Percentiles rank a stretch among this genome's conserved stretches.
phyloP scores from a whole-genome alignment of 2,888 invertebrate genomes.

The Agonopterix alstromeriana region DNA sequence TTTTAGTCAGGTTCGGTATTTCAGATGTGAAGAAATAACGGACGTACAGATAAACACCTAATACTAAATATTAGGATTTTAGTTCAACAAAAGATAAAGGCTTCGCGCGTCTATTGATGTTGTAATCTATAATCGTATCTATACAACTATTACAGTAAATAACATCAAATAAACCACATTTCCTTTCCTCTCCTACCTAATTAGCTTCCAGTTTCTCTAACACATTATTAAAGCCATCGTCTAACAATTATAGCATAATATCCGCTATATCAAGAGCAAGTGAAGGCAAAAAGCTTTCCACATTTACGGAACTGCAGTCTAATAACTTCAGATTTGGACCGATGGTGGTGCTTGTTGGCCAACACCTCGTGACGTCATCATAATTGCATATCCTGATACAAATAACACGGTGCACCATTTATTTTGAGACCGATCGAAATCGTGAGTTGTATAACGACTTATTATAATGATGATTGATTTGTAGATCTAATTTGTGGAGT shows the following conservation, averaged over 20 bases:
- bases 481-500: not conserved
- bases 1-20: too few species aligned
- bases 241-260: not conserved
- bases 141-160: too few species aligned
- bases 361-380: constrained; percentile 18
- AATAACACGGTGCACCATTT: constrained; percentile 27
- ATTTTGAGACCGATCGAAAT: constrained; percentile 23
- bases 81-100: too few species aligned
- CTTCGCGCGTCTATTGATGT: too few species aligned
- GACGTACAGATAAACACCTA: too few species aligned
- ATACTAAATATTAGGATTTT: too few species aligned
- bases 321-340: constrained; percentile 38
- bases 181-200: too few species aligned
- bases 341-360: constrained; percentile 21
- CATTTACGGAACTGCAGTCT: constrained; percentile 40
- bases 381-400: constrained; percentile 20
- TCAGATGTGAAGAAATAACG: too few species aligned
- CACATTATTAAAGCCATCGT: too few species aligned
- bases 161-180: too few species aligned
- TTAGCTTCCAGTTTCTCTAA: too few species aligned
- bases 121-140: too few species aligned
- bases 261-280: constrained; percentile 11
- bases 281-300: constrained; percentile 21
- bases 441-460: constrained; percentile 14
- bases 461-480: constrained; percentile 15